phyloP scores from a whole-genome alignment of 2,113 vertebrate genomes.

The Empidonax alnorum region DNA sequence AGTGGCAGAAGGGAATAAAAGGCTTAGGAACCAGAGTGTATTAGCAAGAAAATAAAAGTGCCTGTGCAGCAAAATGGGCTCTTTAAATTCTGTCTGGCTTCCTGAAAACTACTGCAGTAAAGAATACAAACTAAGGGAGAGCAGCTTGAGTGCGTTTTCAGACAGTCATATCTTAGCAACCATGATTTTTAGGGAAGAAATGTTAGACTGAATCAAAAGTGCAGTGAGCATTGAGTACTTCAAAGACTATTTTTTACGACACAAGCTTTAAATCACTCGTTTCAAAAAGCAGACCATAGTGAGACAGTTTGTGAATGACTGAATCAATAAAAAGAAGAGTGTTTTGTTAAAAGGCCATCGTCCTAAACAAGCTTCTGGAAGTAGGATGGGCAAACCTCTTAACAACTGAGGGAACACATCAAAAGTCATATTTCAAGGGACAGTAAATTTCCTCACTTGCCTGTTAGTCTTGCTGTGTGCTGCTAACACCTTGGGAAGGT shows the following conservation, averaged over 20 bases:
- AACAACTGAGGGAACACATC: neutral
- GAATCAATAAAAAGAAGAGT: neutral
- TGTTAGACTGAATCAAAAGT: neutral
- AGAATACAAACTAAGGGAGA: neutral
- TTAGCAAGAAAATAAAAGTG: neutral
- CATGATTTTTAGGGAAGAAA: neutral
- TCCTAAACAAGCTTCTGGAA: neutral
- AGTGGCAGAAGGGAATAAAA: neutral
- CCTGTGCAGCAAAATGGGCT: neutral
- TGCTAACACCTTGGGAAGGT: neutral
- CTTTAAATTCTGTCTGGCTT: neutral
- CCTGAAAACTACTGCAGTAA: neutral
- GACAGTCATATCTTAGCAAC: neutral
- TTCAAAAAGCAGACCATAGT: neutral
- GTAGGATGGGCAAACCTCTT: neutral
- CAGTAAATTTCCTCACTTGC: neutral
- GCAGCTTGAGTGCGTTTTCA: neutral
- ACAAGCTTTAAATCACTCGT: neutral
- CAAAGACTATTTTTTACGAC: neutral
- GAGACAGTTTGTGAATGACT: neutral
- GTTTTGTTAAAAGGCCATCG: neutral
- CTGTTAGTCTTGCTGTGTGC: neutral
- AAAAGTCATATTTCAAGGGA: neutral
- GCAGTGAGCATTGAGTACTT: neutral
- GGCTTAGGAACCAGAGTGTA: neutral